These are phyloP conservation scores for Notothenia coriiceps DNA, from an alignment of 2,113 vertebrate genomes.

Conservation along the genomic window DNA sequence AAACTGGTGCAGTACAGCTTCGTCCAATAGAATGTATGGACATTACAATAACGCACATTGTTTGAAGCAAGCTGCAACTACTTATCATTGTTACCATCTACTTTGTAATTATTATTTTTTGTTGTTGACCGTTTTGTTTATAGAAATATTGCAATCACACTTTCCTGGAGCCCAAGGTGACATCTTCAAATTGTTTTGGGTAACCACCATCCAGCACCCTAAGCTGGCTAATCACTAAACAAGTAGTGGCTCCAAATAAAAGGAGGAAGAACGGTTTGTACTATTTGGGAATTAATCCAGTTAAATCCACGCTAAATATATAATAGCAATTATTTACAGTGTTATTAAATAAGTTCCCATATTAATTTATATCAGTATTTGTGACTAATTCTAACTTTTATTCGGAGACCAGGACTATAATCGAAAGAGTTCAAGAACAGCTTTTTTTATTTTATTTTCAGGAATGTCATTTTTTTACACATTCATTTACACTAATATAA, in stretches of 20 bases:
- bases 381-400: background rate
- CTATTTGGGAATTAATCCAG: no score
- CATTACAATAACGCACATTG: conserved; percentile 1
- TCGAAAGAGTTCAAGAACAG: background rate
- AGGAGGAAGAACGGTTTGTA: no score
- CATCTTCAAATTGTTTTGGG: background rate
- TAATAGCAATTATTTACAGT: background rate
- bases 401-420: background rate
- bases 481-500: background rate
- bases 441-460: background rate
- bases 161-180: background rate
- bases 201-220: background rate
- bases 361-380: background rate
- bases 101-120: background rate
- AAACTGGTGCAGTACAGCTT: background rate
- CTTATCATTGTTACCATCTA: background rate
- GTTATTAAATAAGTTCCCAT: background rate
- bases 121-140: background rate
- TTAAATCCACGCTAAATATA: no score
- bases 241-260: background rate
- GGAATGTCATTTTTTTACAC: background rate
- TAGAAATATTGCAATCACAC: background rate
- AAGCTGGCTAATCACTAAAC: background rate
- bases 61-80: background rate
- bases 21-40: background rate